Conservation (phyloP, 2,888 invertebrate species). For the Lutraria lutraria region DNA sequence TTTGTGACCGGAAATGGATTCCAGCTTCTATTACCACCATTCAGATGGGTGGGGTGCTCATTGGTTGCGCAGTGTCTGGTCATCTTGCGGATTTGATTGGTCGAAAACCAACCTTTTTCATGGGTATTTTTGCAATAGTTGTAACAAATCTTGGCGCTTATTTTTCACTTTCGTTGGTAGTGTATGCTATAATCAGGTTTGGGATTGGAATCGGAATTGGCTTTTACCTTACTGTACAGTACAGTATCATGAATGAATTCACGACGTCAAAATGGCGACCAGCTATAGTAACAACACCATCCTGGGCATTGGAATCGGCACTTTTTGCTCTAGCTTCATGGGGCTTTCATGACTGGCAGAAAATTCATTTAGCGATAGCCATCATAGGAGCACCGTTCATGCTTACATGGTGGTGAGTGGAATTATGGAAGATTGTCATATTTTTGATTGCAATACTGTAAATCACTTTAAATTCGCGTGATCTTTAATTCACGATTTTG, state of each 20-base stretch:
- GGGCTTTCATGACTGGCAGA: slow-evolving; percentile 51
- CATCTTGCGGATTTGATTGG: slow-evolving; percentile 63
- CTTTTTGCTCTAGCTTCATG: slow-evolving; percentile 43
- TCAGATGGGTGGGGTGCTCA: slow-evolving; percentile 62
- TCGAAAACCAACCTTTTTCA: slow-evolving; percentile 61
- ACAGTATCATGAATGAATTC: slow-evolving; percentile 44
- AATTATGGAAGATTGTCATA: background rate
- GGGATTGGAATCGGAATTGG: slow-evolving; percentile 59
- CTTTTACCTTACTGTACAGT: slow-evolving; percentile 47
- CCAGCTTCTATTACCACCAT: slow-evolving; percentile 55
- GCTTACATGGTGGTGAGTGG: slow-evolving; percentile 55
- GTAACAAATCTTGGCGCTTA: slow-evolving; percentile 34
- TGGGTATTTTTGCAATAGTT: slow-evolving; percentile 22
- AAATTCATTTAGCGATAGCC: slow-evolving; percentile 46
- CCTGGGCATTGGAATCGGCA: slow-evolving; percentile 31
- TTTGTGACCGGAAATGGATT: slow-evolving; percentile 57
- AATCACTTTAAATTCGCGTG: no score
- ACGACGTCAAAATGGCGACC: slow-evolving; percentile 50
- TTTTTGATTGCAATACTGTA: background rate
- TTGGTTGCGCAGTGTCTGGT: slow-evolving; percentile 53
- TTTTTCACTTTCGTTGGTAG: slow-evolving; percentile 53
- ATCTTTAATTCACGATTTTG: no score
- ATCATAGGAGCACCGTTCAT: slow-evolving; percentile 41
- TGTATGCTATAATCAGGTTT: slow-evolving; percentile 60
- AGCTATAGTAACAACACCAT: slow-evolving; percentile 33